These are phyloP conservation scores for Paraescarpia echinospica DNA, from an alignment of 1,140 invertebrate genomes.

Conservation along the genomic window DNA sequence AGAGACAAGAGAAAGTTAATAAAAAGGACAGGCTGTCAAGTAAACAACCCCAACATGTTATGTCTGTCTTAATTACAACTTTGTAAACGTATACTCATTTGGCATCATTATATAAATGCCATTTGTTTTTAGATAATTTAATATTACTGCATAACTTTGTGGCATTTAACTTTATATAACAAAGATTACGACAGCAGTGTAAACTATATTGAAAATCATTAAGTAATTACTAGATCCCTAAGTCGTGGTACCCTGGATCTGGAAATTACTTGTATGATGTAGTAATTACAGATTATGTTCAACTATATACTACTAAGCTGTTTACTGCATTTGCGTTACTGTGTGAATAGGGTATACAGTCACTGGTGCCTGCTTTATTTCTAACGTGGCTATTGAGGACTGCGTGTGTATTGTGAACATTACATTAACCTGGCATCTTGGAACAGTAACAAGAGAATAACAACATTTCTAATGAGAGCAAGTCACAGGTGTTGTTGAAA, in stretches of 20 bases:
- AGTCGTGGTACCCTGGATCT: not conserved
- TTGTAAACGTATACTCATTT: too few species aligned
- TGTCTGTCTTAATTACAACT: not conserved
- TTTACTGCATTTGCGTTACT: not conserved
- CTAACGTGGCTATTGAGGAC: not conserved
- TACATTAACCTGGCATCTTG: not conserved
- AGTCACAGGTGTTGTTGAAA: conserved; percentile 12
- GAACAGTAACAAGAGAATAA: not conserved
- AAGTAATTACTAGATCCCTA: not conserved
- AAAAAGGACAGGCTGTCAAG: too few species aligned
- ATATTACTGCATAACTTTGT: not conserved
- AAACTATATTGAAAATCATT: not conserved
- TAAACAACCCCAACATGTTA: too few species aligned
- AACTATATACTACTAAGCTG: not conserved
- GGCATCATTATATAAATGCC: too few species aligned
- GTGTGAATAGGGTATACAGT: not conserved
- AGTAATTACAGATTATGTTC: not conserved
- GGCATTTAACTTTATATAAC: not conserved
- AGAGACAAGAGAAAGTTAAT: not conserved
- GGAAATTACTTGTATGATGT: not conserved
- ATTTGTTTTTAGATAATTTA: too few species aligned
- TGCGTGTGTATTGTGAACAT: not conserved
- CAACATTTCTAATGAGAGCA: not conserved
- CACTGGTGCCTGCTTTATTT: not conserved
- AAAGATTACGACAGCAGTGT: not conserved